These are phyloP conservation scores for Tetranychus truncatus DNA, from an alignment of 2,888 invertebrate genomes.

Conservation along the genomic window DNA sequence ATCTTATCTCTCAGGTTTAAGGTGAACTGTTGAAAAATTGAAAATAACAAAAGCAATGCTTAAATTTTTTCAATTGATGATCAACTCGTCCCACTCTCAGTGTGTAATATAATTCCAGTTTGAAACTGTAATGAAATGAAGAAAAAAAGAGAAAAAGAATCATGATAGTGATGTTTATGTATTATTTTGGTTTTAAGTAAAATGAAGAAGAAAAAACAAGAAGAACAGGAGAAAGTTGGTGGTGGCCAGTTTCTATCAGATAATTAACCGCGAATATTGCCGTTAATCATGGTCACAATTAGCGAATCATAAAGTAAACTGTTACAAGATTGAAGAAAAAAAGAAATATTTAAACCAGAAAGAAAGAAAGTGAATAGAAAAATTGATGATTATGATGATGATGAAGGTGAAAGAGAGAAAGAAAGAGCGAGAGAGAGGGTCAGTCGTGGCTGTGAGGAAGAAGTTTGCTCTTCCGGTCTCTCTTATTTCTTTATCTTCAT, in stretches of 20 bases:
- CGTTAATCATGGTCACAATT: background rate
- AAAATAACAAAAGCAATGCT: background rate
- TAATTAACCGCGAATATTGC: constrained; percentile 1
- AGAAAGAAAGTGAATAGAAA: constrained; percentile 2
- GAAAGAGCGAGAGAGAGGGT: constrained; percentile 2
- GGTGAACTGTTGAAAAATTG: background rate
- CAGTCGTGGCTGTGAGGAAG: background rate
- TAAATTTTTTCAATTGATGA: background rate
- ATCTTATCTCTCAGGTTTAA: background rate
- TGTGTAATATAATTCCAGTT: background rate
- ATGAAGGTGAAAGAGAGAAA: constrained; percentile 4
- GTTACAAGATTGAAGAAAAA: background rate
- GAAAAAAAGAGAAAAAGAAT: background rate
- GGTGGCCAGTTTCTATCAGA: background rate
- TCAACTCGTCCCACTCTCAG: background rate
- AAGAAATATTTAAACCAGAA: background rate
- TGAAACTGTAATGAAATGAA: background rate
- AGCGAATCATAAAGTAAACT: constrained; percentile 1
- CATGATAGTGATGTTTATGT: background rate
- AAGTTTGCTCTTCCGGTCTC: constrained; percentile 4
- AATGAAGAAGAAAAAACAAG: background rate
- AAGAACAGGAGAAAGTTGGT: background rate
- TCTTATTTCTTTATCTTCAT: background rate
- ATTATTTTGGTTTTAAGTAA: too few relatives aligned
- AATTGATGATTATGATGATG: background rate